phyloP scores from a whole-genome alignment of 35 echinoderm and acorn worm genomes.

The Apostichopus parvimensis region DNA sequence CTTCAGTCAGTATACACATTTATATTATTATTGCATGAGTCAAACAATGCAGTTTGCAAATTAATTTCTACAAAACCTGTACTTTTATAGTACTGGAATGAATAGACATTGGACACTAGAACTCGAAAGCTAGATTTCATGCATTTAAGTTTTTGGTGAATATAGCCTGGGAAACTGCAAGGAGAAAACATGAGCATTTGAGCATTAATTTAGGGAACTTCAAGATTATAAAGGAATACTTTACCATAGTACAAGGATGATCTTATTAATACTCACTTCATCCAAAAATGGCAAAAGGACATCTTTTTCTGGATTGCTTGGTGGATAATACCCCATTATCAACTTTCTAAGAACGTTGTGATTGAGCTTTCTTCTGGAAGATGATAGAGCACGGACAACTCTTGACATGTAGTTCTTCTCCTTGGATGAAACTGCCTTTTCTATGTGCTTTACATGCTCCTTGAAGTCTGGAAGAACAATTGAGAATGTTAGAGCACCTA shows the following conservation, averaged over 20 bases:
- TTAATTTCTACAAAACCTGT: too few relatives aligned
- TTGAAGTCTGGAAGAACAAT: slow-evolving; percentile 78
- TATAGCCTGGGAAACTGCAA: too few relatives aligned
- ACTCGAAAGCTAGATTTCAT: too few relatives aligned
- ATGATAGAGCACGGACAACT: slow-evolving; percentile 81
- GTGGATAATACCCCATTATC: slow-evolving; percentile 86
- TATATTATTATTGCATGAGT: too few relatives aligned
- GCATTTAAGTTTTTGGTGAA: too few relatives aligned
- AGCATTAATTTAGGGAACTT: too few relatives aligned
- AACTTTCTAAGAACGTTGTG: slow-evolving; percentile 86
- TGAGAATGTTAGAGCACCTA: too few relatives aligned
- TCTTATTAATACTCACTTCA: slow-evolving; percentile 67
- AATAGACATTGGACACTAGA: too few relatives aligned
- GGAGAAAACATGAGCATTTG: too few relatives aligned
- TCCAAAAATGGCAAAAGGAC: slow-evolving; percentile 80
- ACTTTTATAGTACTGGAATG: too few relatives aligned
- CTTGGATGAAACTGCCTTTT: slow-evolving; percentile 95
- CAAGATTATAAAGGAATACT: too few relatives aligned
- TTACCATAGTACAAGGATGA: background rate
- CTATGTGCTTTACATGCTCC: slow-evolving; percentile 99
- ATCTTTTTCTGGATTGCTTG: slow-evolving; percentile 64
- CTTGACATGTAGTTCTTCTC: slow-evolving; percentile 96
- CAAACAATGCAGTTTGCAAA: background rate
- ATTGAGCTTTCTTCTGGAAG: slow-evolving; percentile 90
- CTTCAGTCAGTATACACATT: background rate